These are phyloP conservation scores for Eupithecia abbreviata DNA, from an alignment of 2,888 invertebrate species.

Conservation along the genomic window DNA sequence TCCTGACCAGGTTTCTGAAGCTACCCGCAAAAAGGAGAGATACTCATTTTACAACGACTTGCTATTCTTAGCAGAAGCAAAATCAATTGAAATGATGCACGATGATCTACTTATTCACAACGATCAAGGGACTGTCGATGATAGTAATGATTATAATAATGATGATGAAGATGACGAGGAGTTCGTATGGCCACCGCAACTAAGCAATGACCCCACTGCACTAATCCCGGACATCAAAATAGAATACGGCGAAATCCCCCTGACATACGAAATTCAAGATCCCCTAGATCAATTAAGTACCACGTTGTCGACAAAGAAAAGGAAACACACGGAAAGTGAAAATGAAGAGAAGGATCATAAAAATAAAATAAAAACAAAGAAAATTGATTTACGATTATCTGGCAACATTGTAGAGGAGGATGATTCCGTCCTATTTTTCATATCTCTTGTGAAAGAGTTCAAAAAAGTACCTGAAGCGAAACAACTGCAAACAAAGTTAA, in stretches of 20 bases:
- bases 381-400: neutral
- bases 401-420: constrained; percentile 38
- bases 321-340: neutral
- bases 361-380: neutral
- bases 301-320: neutral
- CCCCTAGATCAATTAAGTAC: neutral
- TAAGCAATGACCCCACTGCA: neutral
- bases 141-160: neutral
- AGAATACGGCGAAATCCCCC: neutral
- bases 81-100: neutral
- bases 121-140: neutral
- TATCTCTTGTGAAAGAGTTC: constrained; percentile 44
- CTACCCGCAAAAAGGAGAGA: neutral
- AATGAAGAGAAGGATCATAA: neutral
- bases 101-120: neutral
- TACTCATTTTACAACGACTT: constrained; percentile 25
- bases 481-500: constrained; percentile 39
- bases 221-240: constrained; percentile 1
- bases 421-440: constrained; percentile 43
- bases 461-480: constrained; percentile 42
- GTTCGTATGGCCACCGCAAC: constrained; percentile 1
- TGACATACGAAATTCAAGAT: neutral
- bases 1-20: neutral
- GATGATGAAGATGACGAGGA: neutral
- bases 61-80: constrained; percentile 11